These are phyloP conservation scores for Choloepus didactylus DNA, from an alignment of 2,797 vertebrate species.

Conservation along the genomic window DNA sequence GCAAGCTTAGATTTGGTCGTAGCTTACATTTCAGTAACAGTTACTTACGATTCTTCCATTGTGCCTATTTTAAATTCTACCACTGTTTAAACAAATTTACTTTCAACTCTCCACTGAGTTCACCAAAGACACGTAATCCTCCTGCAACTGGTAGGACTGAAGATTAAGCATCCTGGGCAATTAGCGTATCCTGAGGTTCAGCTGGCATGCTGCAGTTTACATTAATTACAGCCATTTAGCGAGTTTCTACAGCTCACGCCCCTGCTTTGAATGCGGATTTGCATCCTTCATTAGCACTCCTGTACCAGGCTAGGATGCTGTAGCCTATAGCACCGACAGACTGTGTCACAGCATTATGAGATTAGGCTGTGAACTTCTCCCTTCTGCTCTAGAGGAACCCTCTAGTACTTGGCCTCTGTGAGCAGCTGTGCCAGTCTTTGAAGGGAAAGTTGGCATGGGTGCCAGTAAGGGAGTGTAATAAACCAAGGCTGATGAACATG, in stretches of 20 bases:
- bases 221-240: conserved; percentile 69
- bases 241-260: conserved; percentile 56
- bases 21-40: conserved; percentile 31
- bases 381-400: conserved; percentile 55
- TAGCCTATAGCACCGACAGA: conserved; percentile 23
- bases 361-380: conserved; percentile 72
- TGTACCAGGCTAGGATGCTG: not conserved
- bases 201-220: conserved; percentile 66
- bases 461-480: conserved; percentile 50
- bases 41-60: conserved; percentile 64
- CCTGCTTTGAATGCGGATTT: conserved; percentile 67
- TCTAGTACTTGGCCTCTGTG: conserved; percentile 16
- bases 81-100: conserved; percentile 79
- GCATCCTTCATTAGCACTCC: conserved; percentile 65
- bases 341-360: conserved; percentile 66
- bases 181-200: conserved; percentile 74
- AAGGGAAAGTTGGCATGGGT: conserved; percentile 47
- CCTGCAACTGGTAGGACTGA: conserved; percentile 65
- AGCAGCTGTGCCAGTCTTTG: conserved; percentile 52
- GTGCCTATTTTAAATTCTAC: conserved; percentile 68
- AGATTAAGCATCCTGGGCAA: conserved; percentile 70
- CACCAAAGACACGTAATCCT: conserved; percentile 79
- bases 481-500: not conserved
- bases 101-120: conserved; percentile 79
- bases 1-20: not conserved